A percentile compares a stretch with the other conserved stretches of the same genome.
Evolutionary conservation across 2,113 vertebrate species (phyloP).

Genomic region (Myrmecobius fasciatus): DNA sequence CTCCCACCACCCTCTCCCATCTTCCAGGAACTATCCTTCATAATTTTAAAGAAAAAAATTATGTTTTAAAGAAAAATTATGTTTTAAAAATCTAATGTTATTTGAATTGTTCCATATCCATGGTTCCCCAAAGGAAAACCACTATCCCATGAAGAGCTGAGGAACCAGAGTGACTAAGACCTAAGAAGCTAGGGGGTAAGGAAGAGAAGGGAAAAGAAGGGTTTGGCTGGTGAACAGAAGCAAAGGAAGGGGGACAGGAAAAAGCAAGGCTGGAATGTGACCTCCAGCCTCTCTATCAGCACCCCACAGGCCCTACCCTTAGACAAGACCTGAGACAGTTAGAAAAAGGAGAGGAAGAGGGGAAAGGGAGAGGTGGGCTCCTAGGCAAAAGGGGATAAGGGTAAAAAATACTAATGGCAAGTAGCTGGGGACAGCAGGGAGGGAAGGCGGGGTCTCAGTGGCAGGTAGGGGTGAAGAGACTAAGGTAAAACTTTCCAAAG

Average conservation of each 20-base stretch:
- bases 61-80: background rate
- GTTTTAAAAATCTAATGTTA: background rate
- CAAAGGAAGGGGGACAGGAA: too few species aligned
- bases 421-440: background rate
- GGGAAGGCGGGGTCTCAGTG: background rate
- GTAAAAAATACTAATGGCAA: background rate
- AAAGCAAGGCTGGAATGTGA: too few species aligned
- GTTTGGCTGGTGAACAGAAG: too few species aligned
- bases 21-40: background rate
- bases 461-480: background rate
- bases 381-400: background rate
- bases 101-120: background rate
- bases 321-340: too few species aligned
- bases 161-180: too few species aligned
- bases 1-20: background rate
- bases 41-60: background rate
- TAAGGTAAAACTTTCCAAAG: background rate
- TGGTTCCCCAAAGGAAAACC: too few species aligned
- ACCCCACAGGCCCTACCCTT: too few species aligned
- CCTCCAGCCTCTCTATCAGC: too few species aligned
- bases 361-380: background rate
- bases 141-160: background rate
- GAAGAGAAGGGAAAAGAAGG: too few species aligned
- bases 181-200: too few species aligned
- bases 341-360: background rate